These are phyloP conservation scores for Stichodactyla helianthus DNA, from an alignment of 64 coral and sea anemone genomes.

Conservation along the genomic window DNA sequence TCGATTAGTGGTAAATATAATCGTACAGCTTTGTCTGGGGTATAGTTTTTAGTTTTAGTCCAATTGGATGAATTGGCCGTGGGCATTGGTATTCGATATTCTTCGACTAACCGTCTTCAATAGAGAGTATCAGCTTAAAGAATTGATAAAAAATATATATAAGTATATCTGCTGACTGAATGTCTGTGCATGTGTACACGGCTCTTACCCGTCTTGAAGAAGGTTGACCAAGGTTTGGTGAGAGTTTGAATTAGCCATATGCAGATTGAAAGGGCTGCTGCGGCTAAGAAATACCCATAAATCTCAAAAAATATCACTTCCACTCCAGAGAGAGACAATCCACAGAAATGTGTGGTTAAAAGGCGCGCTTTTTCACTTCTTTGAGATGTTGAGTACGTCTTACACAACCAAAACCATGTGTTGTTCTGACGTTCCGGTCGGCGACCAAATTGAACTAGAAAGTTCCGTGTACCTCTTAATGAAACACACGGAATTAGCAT, in stretches of 20 bases:
- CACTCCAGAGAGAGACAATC: neutral
- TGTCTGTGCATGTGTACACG: neutral
- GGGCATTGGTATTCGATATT: neutral
- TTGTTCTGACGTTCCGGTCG: constrained; percentile 20
- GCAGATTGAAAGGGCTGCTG: neutral
- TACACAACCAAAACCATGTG: neutral
- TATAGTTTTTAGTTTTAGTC: neutral
- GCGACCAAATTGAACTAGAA: neutral
- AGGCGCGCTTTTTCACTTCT: neutral
- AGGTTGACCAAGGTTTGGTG: neutral
- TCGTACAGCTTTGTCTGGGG: neutral
- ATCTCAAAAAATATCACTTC: constrained; percentile 3
- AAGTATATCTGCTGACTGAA: neutral
- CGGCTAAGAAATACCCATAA: neutral
- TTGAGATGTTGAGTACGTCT: neutral
- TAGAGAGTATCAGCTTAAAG: no score
- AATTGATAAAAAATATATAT: neutral
- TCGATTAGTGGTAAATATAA: neutral
- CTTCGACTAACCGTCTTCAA: neutral
- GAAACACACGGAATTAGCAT: neutral
- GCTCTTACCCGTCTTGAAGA: constrained; percentile 1
- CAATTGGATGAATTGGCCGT: neutral
- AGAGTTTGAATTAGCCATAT: neutral
- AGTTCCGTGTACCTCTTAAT: neutral
- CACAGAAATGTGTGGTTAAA: neutral